phyloP scores from a whole-genome alignment of 1,140 invertebrate species.

The Acromyrmex heyeri region DNA sequence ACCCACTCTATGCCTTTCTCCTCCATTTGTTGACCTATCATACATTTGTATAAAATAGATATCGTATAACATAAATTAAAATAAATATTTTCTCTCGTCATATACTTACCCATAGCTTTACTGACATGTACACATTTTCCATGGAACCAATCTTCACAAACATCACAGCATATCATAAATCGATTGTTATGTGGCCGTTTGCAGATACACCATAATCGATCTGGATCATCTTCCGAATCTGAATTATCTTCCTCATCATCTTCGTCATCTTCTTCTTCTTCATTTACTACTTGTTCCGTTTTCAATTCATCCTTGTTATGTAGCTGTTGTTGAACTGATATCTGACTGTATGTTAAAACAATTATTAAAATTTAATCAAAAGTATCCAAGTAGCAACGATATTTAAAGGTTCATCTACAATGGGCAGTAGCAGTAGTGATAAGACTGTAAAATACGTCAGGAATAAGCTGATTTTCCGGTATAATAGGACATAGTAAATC shows the following conservation, averaged over 20 bases:
- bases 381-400: no score
- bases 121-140: conserved; percentile 98
- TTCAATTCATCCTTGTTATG: conserved; percentile 50
- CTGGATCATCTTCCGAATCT: conserved; percentile 96
- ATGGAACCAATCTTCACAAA: conserved; percentile 99
- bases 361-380: background rate
- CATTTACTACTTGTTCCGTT: conserved; percentile 31
- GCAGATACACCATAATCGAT: conserved; percentile 98
- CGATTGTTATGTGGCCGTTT: conserved; percentile 97
- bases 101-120: conserved; percentile 91
- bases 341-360: conserved; percentile 25
- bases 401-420: no score
- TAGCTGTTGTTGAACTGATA: conserved; percentile 41
- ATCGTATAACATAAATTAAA: background rate
- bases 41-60: background rate
- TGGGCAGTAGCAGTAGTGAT: no score
- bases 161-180: conserved; percentile 99
- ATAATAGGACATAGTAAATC: no score
- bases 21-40: conserved; percentile 93
- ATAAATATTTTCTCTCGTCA: conserved; percentile 35
- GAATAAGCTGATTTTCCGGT: no score
- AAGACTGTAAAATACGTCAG: no score
- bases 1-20: conserved; percentile 95
- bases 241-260: conserved; percentile 88
- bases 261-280: conserved; percentile 82